Conservation (phyloP, 2,797 vertebrate species). For the Allobates femoralis region DNA sequence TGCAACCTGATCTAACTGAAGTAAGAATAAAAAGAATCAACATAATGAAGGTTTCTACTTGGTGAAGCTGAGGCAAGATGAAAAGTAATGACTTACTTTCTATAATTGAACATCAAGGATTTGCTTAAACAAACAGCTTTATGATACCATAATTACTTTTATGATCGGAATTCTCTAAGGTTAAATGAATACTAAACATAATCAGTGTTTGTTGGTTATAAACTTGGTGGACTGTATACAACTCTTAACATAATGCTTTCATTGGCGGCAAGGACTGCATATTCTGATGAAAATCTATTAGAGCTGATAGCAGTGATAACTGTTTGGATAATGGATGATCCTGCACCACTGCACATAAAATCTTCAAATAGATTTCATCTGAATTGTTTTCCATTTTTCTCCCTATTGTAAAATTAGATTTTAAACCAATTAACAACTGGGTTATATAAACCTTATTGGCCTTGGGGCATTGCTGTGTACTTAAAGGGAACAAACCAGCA, state of each 20-base stretch:
- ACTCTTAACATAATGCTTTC: conserved; percentile 50
- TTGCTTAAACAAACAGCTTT: conserved; percentile 61
- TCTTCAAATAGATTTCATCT: conserved; percentile 34
- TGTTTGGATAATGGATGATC: conserved; percentile 41
- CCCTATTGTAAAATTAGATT: conserved; percentile 45
- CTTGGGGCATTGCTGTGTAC: neutral
- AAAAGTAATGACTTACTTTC: conserved; percentile 45
- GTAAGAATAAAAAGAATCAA: conserved; percentile 27
- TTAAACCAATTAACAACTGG: conserved; percentile 5
- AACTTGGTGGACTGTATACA: conserved; percentile 57
- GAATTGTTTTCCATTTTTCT: conserved; percentile 39
- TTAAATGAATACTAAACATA: conserved; percentile 59
- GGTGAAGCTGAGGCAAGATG: conserved; percentile 10
- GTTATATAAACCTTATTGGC: conserved; percentile 1
- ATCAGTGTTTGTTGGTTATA: conserved; percentile 56
- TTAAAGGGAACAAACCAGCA: no score
- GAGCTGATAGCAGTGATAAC: conserved; percentile 44
- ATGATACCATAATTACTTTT: conserved; percentile 58
- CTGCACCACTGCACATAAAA: conserved; percentile 37
- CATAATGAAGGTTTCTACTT: conserved; percentile 42
- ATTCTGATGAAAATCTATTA: conserved; percentile 58
- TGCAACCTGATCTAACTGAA: conserved; percentile 47
- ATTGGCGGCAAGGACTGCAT: conserved; percentile 32
- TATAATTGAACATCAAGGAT: conserved; percentile 57
- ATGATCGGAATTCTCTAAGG: conserved; percentile 56